Conservation (phyloP, 92 coral and sea anemone genomes). For the Phenganax stokvisi region DNA sequence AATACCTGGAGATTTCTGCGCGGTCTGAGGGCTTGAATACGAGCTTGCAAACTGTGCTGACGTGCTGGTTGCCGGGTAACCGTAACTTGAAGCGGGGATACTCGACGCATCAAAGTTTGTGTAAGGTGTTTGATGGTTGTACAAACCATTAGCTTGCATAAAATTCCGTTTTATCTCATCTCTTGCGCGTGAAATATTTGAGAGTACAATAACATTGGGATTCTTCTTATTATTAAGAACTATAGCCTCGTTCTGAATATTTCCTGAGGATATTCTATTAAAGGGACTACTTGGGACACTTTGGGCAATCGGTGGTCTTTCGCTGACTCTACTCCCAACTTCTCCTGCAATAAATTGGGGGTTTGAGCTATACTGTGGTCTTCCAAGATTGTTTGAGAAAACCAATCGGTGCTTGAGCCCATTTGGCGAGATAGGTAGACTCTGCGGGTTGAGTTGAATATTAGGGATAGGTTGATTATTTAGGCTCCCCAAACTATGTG, state of each 20-base stretch:
- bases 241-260: slow-evolving; percentile 18
- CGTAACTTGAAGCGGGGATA: slow-evolving; percentile 8
- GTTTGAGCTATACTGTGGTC: background rate
- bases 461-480: background rate
- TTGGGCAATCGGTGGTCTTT: background rate
- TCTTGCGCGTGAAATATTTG: background rate
- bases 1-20: slow-evolving; percentile 1
- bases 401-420: background rate
- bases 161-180: slow-evolving; percentile 2
- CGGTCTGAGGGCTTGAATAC: slow-evolving; percentile 5
- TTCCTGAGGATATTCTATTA: background rate
- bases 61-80: slow-evolving; percentile 16
- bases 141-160: background rate
- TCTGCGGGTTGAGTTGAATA: background rate
- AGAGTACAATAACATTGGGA: background rate
- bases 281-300: background rate
- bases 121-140: background rate
- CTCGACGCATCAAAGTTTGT: background rate
- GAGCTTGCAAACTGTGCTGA: slow-evolving; percentile 8
- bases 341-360: background rate
- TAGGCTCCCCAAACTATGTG: background rate
- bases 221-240: background rate
- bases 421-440: background rate
- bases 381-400: background rate
- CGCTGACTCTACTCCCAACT: slow-evolving; percentile 11